Evolutionary conservation across 2,797 vertebrate species (phyloP).

Genomic region (Australoheros facetus): DNA sequence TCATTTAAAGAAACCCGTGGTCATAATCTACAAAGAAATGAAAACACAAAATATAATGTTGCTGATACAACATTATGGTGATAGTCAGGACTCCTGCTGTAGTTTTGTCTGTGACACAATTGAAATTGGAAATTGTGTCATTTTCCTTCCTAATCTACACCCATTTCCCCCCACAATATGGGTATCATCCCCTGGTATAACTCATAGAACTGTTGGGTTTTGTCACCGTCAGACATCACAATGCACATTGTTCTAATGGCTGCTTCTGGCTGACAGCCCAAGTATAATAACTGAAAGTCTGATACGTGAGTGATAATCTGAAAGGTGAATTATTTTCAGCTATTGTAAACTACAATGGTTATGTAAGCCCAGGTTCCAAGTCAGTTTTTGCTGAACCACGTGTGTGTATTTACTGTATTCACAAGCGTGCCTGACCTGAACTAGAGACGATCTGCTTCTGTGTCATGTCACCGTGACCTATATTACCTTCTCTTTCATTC

Average conservation of each 20-base stretch:
- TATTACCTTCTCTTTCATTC: constrained; percentile 1
- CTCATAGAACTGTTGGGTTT: constrained; percentile 62
- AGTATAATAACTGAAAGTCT: constrained; percentile 41
- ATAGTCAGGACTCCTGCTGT: constrained; percentile 25
- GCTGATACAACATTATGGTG: constrained; percentile 13
- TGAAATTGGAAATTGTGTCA: constrained; percentile 69
- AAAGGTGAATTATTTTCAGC: constrained; percentile 17
- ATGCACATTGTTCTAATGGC: constrained; percentile 74
- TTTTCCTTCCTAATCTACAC: constrained; percentile 73
- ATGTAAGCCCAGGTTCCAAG: not conserved
- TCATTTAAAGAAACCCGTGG: not conserved
- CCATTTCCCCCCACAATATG: constrained; percentile 57
- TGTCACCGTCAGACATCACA: constrained; percentile 71
- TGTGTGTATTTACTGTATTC: not conserved
- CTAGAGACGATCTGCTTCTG: constrained; percentile 8
- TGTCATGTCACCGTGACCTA: constrained; percentile 45
- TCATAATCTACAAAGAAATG: not conserved
- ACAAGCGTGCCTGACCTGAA: not conserved
- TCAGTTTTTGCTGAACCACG: not conserved
- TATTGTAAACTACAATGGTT: constrained; percentile 9
- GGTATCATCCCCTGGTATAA: constrained; percentile 72
- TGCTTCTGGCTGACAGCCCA: constrained; percentile 48
- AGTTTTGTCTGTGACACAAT: constrained; percentile 55
- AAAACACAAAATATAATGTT: constrained; percentile 10
- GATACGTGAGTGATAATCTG: constrained; percentile 30